Percentiles rank a stretch among this genome's conserved stretches.
phyloP scores from a whole-genome alignment of 2,113 vertebrate species.

The Eulacestoma nigropectus region DNA sequence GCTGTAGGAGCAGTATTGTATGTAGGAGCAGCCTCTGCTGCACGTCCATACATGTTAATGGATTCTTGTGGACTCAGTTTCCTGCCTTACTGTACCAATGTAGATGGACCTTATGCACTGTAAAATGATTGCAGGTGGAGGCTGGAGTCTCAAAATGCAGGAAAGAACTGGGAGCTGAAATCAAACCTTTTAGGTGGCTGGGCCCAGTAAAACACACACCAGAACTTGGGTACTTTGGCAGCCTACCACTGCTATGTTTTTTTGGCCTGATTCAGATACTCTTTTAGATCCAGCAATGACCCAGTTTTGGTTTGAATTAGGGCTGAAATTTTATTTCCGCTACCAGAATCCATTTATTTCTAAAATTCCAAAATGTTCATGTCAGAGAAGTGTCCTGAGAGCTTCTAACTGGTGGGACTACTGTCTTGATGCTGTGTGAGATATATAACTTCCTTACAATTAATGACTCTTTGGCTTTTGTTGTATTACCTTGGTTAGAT shows the following conservation, averaged over 20 bases:
- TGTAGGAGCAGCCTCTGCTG: too few relatives aligned
- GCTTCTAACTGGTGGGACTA: neutral
- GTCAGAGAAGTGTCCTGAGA: neutral
- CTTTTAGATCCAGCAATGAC: neutral
- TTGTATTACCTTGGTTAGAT: neutral
- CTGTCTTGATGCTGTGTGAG: neutral
- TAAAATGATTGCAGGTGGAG: neutral
- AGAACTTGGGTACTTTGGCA: neutral
- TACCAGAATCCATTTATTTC: neutral
- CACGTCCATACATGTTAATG: neutral
- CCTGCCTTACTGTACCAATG: neutral
- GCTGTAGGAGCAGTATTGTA: neutral
- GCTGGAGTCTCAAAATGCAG: neutral
- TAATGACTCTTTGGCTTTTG: neutral
- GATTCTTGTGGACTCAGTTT: neutral
- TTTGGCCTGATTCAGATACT: neutral
- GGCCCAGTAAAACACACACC: neutral
- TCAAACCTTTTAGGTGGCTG: neutral
- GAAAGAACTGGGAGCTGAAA: neutral
- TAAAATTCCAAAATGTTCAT: neutral
- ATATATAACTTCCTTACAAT: neutral
- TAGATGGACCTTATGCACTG: neutral
- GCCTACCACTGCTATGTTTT: neutral
- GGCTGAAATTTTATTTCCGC: neutral
- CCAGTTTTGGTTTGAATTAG: neutral